Base-by-base conservation (phyloP, 1,140 invertebrate species). In the Holcopasites calliopsidis region DNA sequence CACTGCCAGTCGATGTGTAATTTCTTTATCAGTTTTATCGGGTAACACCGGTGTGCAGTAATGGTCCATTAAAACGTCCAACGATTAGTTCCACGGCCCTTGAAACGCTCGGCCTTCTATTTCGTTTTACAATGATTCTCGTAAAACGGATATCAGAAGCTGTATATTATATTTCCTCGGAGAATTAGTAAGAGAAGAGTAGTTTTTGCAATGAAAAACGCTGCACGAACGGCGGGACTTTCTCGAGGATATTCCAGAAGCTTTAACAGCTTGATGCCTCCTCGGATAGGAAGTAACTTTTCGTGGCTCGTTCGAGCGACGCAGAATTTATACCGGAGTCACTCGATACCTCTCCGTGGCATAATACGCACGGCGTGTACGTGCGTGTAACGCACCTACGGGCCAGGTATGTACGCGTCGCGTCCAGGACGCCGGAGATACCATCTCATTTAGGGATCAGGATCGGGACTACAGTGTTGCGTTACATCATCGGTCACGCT, bases 401-500 rank as follows among this genome's bases (percentile, higher is more conserved):
- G 38, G 31, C 71, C 60, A 73, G 78, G 70, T 77, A 71, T 60
- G 44, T 73, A 50, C 57, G 80, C 52, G 71, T 83, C 80, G 83
- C 79, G 77, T 84, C 75, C 85, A 80, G 76, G 75, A 86, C 85
- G 80, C 82, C 77, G 64, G 74, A 85, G 86, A 90, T 88, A 86
- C 75, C 84, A 87, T 90, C 88, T 89, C 85, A 85, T 88, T 88
- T 85, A 82, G 78, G 84, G 86, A 89, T 89, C 85, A 82, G 82
- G 80, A 87, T 87, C 85, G 79, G 88, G 80, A 86, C 74, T 76
- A 60, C 74, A 85, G 90, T 89, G 85, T 90, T 86, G 82, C 86
- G 79, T 90, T 91, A 90, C 89, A 88, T 85, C 86, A 80, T 84
- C 76, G 77, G 81, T 83, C 83, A 87, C 85, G 82, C 83, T 90